phyloP scores from a whole-genome alignment of 2,888 invertebrate genomes.

The Chrysina gloriosa region DNA sequence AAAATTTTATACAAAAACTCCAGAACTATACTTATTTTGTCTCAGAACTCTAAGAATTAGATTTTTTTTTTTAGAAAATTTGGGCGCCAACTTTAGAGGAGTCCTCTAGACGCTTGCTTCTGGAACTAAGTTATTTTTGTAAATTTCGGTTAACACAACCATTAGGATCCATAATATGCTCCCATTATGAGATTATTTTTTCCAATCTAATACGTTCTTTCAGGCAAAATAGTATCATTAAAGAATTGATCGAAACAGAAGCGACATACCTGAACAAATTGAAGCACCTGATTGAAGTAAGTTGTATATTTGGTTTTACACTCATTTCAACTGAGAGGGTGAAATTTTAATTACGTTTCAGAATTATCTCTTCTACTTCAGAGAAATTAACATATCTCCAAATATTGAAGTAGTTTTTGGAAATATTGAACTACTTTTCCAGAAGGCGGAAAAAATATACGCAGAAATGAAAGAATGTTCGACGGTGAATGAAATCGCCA shows the following conservation, averaged over 20 bases:
- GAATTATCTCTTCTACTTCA: slow-evolving; percentile 18
- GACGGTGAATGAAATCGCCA: slow-evolving; percentile 51
- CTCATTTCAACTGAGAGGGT: not conserved
- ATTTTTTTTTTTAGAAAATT: no score
- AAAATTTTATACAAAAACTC: no score
- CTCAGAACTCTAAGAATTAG: no score
- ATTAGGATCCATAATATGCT: no score
- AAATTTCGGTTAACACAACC: no score
- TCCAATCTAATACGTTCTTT: no score
- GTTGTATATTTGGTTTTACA: slow-evolving; percentile 9
- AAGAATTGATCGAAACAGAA: slow-evolving; percentile 58
- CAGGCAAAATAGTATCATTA: slow-evolving; percentile 56
- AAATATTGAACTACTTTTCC: slow-evolving; percentile 55
- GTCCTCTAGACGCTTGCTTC: no score
- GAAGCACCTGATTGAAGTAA: slow-evolving; percentile 55
- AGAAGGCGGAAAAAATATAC: slow-evolving; percentile 52
- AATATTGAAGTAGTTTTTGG: slow-evolving; percentile 53
- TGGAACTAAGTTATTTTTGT: no score
- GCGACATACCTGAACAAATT: slow-evolving; percentile 57
- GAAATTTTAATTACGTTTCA: slow-evolving; percentile 6
- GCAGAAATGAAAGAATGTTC: slow-evolving; percentile 50
- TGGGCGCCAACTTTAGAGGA: no score
- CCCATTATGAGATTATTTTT: no score
- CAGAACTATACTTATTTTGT: no score
- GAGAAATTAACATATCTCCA: not conserved